These are phyloP conservation scores for Hydrotaea cyrtoneurina DNA, from an alignment of 2,888 invertebrate genomes.

Conservation along the genomic window DNA sequence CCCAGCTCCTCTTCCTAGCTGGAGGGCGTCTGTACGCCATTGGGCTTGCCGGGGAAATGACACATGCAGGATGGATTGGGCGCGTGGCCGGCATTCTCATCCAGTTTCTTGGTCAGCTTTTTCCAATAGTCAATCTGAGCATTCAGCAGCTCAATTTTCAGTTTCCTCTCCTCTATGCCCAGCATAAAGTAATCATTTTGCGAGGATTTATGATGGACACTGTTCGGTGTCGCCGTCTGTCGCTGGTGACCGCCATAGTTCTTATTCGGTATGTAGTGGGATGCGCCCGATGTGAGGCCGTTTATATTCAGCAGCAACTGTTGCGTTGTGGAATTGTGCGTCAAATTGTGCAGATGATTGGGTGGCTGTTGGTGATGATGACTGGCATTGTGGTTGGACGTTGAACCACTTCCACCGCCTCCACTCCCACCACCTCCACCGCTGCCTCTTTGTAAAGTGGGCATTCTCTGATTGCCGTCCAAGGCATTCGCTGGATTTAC, in stretches of 20 bases:
- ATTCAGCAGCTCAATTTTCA: conserved; percentile 79
- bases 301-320: conserved; percentile 64
- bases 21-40: conserved; percentile 75
- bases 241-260: conserved; percentile 48
- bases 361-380: conserved; percentile 46
- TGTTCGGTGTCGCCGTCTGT: conserved; percentile 61
- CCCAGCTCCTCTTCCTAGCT: conserved; percentile 75
- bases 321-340: conserved; percentile 58
- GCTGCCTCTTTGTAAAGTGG: conserved; percentile 62
- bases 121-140: conserved; percentile 80
- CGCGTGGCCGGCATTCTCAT: conserved; percentile 74
- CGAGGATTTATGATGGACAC: conserved; percentile 56
- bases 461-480: conserved; percentile 67
- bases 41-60: conserved; percentile 77
- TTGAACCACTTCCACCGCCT: conserved; percentile 47
- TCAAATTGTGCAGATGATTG: conserved; percentile 56
- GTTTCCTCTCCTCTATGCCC: conserved; percentile 79
- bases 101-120: conserved; percentile 78
- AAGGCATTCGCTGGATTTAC: conserved; percentile 70
- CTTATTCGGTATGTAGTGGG: conserved; percentile 56
- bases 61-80: conserved; percentile 77
- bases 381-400: conserved; percentile 46
- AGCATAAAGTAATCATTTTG: conserved; percentile 77
- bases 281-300: conserved; percentile 35
- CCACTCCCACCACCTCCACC: conserved; percentile 18